These are phyloP conservation scores for Poeciliopsis retropinna DNA, from an alignment of 2,113 vertebrate species.

Conservation along the genomic window DNA sequence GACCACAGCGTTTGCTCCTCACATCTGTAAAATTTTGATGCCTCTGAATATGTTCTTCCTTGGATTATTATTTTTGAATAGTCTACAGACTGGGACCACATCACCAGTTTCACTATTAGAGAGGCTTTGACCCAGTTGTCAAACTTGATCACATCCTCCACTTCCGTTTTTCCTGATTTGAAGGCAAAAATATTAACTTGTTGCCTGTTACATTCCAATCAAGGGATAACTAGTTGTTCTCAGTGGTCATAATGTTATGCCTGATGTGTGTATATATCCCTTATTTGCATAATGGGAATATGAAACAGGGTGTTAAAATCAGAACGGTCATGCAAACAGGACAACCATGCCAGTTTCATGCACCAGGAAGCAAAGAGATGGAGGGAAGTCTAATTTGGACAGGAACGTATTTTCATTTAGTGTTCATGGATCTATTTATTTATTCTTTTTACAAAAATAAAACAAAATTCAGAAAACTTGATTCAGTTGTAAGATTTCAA, in stretches of 20 bases:
- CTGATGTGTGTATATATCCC: neutral
- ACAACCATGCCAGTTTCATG: slow-evolving; percentile 68
- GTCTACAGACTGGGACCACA: neutral
- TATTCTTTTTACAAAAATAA: too few species aligned
- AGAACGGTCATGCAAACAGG: slow-evolving; percentile 70
- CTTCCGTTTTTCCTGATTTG: neutral
- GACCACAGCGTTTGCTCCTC: neutral
- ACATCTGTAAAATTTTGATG: neutral
- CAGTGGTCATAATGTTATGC: neutral
- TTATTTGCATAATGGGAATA: slow-evolving; percentile 19
- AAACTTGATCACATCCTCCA: neutral
- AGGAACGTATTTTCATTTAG: neutral
- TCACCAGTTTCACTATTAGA: neutral
- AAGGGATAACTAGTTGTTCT: neutral
- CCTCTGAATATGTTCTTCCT: too few species aligned
- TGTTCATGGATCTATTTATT: neutral
- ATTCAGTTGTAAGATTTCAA: neutral
- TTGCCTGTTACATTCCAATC: neutral
- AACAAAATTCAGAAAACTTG: neutral
- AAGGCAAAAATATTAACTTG: neutral
- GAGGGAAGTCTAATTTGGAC: slow-evolving; percentile 15
- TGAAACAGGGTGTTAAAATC: slow-evolving; percentile 27
- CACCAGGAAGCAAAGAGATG: slow-evolving; percentile 42
- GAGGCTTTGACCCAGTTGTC: neutral
- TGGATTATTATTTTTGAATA: neutral